Conservation (phyloP, 2,888 invertebrate genomes). For the Leistus spinibarbis region DNA sequence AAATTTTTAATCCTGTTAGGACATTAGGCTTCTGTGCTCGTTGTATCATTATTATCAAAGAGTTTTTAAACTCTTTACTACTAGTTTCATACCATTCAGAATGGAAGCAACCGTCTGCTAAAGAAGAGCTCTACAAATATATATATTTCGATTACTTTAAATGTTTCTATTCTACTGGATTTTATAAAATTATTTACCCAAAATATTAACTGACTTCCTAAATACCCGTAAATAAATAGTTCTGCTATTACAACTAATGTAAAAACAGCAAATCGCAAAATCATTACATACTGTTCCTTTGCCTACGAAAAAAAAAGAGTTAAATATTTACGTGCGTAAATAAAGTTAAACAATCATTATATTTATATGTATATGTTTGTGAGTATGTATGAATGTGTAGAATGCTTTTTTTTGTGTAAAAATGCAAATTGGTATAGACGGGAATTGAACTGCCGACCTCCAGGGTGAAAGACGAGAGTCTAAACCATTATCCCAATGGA, state of each 20-base stretch:
- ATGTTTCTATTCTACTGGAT: too few relatives aligned
- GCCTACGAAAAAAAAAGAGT: background rate
- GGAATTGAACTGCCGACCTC: too few relatives aligned
- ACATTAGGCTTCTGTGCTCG: background rate
- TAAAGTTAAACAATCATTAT: too few relatives aligned
- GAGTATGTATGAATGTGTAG: too few relatives aligned
- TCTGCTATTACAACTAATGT: background rate
- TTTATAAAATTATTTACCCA: background rate
- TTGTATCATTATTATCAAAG: background rate
- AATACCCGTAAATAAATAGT: background rate
- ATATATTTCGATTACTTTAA: too few relatives aligned
- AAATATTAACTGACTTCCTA: background rate
- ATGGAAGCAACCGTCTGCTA: constrained; percentile 1
- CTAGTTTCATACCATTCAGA: background rate
- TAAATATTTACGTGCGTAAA: background rate
- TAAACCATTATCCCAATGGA: too few relatives aligned
- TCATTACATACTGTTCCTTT: background rate
- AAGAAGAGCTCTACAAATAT: background rate
- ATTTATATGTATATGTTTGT: too few relatives aligned
- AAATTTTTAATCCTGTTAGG: background rate
- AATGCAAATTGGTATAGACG: too few relatives aligned
- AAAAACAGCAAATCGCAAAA: background rate
- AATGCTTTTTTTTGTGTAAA: too few relatives aligned
- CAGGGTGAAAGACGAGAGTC: too few relatives aligned
- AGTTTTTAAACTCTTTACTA: background rate